Conservation (phyloP, 2,113 vertebrate species). For the Seriola aureovittata region DNA sequence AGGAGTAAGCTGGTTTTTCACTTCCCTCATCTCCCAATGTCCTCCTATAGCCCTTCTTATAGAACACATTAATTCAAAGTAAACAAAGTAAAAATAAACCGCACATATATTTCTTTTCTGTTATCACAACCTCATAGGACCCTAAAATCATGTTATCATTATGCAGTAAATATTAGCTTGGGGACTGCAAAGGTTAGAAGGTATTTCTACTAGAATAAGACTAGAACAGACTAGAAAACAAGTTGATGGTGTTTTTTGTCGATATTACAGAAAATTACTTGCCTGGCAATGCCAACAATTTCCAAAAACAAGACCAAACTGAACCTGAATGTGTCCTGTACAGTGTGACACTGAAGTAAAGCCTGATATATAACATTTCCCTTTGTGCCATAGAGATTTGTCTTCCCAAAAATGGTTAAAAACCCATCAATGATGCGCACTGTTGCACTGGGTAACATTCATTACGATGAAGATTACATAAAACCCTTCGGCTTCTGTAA, state of each 20-base stretch:
- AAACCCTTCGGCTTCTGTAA: background rate
- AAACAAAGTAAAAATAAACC: background rate
- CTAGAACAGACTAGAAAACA: too few relatives aligned
- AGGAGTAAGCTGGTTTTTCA: background rate
- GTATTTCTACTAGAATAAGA: background rate
- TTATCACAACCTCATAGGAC: background rate
- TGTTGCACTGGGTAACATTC: too few relatives aligned
- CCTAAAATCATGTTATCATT: background rate
- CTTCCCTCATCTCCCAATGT: background rate
- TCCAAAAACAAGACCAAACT: too few relatives aligned
- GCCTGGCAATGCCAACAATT: too few relatives aligned
- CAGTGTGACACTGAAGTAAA: too few relatives aligned
- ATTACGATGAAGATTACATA: too few relatives aligned
- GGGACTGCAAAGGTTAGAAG: background rate
- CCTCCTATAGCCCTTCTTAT: background rate
- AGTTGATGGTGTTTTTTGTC: background rate
- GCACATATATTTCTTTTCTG: background rate
- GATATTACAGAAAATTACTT: background rate
- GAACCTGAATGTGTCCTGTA: too few relatives aligned
- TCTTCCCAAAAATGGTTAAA: too few relatives aligned
- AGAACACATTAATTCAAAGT: constrained; percentile 19
- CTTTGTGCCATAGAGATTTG: too few relatives aligned
- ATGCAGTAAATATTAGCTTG: background rate
- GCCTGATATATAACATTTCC: too few relatives aligned
- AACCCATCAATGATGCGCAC: too few relatives aligned